Conservation (phyloP, 2,113 vertebrate species). For the Acinonyx jubatus region DNA sequence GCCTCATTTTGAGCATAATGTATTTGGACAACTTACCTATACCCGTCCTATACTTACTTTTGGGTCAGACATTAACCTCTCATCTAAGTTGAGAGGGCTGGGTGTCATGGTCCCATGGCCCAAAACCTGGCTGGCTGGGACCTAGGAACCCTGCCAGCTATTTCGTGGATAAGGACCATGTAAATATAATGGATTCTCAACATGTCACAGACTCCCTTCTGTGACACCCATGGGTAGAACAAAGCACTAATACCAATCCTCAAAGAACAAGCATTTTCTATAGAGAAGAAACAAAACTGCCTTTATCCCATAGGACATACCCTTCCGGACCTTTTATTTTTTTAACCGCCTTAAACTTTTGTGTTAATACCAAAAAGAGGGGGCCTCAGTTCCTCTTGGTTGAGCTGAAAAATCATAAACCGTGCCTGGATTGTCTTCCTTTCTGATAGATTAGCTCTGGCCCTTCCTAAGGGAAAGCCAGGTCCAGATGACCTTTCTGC, state of each 20-base stretch:
- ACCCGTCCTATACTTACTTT: not conserved
- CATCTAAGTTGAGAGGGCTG: not conserved
- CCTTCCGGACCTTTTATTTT: not conserved
- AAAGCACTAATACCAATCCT: not conserved
- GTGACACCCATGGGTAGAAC: accelerated
- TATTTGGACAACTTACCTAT: not conserved
- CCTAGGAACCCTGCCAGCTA: not conserved
- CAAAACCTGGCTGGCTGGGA: not conserved
- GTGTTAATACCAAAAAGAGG: not conserved
- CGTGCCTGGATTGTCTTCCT: not conserved
- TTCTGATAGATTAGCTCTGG: not conserved
- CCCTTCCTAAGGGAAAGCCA: not conserved
- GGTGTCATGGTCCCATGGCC: not conserved
- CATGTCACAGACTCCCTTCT: not conserved
- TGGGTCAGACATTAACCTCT: not conserved
- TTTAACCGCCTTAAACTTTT: not conserved
- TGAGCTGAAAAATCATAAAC: not conserved
- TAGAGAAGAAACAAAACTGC: not conserved
- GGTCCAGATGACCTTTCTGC: not conserved
- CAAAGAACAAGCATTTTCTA: not conserved
- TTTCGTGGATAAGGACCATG: not conserved
- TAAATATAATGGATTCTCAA: accelerated
- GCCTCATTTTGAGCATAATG: not conserved
- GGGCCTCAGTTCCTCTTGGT: not conserved
- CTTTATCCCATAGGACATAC: not conserved